Evolutionary conservation across 2,113 vertebrate genomes (phyloP).

Genomic region (Peucedramus taeniatus): DNA sequence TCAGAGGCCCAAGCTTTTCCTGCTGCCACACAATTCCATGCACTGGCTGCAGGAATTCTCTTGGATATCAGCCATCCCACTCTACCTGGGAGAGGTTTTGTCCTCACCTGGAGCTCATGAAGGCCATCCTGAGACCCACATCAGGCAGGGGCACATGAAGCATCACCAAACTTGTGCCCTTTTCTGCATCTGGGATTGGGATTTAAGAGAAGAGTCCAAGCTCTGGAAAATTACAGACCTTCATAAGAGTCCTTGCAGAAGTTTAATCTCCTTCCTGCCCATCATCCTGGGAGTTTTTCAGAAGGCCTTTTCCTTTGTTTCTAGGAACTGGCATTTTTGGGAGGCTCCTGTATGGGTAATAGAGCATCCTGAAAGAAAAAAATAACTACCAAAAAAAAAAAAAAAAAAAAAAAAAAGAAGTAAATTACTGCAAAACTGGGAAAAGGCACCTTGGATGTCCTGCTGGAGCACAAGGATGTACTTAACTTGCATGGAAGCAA

Average conservation of each 20-base stretch:
- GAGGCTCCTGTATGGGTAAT: background rate
- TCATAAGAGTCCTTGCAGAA: background rate
- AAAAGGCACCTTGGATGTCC: background rate
- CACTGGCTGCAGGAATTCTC: background rate
- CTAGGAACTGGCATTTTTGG: fast-evolving
- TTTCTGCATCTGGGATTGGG: background rate
- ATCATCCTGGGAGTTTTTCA: background rate
- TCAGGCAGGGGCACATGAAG: fast-evolving
- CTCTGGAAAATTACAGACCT: background rate
- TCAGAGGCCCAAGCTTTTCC: background rate
- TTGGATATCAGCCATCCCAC: background rate
- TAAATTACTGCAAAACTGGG: background rate
- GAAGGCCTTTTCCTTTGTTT: background rate
- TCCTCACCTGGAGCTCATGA: fast-evolving
- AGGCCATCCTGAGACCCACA: background rate
- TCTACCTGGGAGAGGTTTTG: background rate
- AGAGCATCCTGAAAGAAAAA: background rate
- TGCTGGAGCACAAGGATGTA: background rate
- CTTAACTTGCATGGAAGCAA: background rate
- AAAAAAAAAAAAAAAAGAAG: background rate
- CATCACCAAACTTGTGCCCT: background rate
- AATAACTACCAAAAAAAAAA: background rate
- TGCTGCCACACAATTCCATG: too few relatives aligned
- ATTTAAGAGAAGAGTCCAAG: background rate
- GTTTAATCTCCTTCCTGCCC: background rate